phyloP scores from a whole-genome alignment of 2,888 invertebrate genomes.

The Hirtodrosophila histrioides region DNA sequence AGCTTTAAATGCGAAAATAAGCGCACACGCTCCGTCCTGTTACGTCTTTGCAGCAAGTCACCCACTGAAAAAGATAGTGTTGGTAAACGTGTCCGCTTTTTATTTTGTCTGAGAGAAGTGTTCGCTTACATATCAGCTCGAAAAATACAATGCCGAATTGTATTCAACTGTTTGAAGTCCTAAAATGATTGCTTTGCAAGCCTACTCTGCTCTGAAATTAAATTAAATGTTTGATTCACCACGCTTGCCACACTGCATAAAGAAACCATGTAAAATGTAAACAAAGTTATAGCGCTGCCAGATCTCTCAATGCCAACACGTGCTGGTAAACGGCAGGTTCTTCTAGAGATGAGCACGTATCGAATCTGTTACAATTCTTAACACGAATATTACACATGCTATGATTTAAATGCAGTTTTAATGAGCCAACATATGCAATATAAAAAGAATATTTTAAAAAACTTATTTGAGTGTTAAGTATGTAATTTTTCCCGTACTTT shows the following conservation, averaged over 20 bases:
- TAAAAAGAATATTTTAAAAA: too few relatives aligned
- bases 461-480: too few relatives aligned
- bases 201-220: conserved; percentile 10
- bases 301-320: not conserved
- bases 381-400: too few relatives aligned
- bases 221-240: not conserved
- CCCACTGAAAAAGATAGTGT: conserved; percentile 41
- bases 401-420: too few relatives aligned
- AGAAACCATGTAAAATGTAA: conserved; percentile 28
- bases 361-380: not conserved
- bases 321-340: conserved; percentile 3
- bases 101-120: not conserved
- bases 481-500: too few relatives aligned
- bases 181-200: not conserved
- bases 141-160: conserved; percentile 6
- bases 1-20: conserved; percentile 23
- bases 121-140: conserved; percentile 10
- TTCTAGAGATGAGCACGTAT: not conserved
- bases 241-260: conserved; percentile 1
- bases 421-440: too few relatives aligned
- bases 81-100: conserved; percentile 29
- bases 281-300: conserved; percentile 35
- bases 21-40: conserved; percentile 39
- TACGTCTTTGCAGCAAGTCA: conserved; percentile 34
- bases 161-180: not conserved